Evolutionary conservation across 2,797 vertebrate genomes (phyloP).

Genomic region (Podargus strigoides): DNA sequence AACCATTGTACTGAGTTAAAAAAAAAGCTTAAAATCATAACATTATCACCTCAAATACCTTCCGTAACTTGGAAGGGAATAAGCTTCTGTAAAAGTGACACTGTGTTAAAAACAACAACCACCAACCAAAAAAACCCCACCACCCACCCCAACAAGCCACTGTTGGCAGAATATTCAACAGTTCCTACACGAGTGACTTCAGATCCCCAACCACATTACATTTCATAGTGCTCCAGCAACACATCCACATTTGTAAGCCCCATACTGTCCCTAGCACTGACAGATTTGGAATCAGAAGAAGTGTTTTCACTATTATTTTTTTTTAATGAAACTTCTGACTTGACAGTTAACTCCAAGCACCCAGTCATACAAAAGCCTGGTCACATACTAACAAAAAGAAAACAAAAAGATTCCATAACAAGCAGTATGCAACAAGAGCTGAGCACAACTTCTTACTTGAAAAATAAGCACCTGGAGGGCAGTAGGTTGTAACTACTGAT

Average conservation of each 20-base stretch:
- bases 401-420: background rate
- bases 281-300: background rate
- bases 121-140: too few species aligned
- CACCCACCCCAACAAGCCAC: background rate
- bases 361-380: background rate
- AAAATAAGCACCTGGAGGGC: background rate
- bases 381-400: background rate
- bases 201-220: background rate
- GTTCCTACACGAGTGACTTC: background rate
- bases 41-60: background rate
- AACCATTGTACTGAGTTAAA: background rate
- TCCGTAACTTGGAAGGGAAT: background rate
- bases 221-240: background rate
- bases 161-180: background rate
- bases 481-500: background rate
- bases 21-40: background rate
- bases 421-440: background rate
- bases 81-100: background rate
- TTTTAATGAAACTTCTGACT: background rate
- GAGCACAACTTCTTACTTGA: background rate
- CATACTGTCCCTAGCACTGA: background rate
- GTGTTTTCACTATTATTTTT: background rate
- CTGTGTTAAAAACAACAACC: background rate
- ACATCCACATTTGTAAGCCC: background rate
- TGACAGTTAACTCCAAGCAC: background rate